Conservation (phyloP, 2,888 invertebrate genomes). For the Hoplodrina blanda region DNA sequence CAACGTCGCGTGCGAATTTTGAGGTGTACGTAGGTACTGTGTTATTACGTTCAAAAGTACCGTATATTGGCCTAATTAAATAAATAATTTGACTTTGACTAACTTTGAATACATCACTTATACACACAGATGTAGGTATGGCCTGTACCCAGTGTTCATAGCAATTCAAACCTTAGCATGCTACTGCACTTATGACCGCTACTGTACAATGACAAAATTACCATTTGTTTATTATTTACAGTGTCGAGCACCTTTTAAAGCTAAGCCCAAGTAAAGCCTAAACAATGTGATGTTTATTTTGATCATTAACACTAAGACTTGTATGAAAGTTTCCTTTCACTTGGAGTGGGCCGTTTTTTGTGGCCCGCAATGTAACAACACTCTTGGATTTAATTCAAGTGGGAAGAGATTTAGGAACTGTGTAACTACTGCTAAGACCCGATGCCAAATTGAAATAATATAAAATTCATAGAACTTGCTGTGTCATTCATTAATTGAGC, state of each 20-base stretch:
- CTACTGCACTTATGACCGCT: neutral
- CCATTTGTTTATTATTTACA: constrained; percentile 20
- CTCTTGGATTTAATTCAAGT: constrained; percentile 6
- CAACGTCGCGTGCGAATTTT: too few relatives aligned
- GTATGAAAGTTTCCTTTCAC: constrained; percentile 55
- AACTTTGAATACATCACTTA: too few relatives aligned
- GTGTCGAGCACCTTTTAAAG: constrained; percentile 16
- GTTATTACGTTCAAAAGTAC: too few relatives aligned
- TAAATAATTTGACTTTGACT: too few relatives aligned
- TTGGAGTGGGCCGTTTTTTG: constrained; percentile 36
- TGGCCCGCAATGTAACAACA: constrained; percentile 24
- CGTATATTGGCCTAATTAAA: too few relatives aligned
- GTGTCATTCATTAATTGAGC: constrained; percentile 1
- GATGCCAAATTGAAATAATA: neutral
- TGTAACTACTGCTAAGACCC: neutral
- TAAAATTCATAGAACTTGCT: neutral
- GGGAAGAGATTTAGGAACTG: neutral
- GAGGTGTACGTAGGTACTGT: too few relatives aligned
- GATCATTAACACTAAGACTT: constrained; percentile 31
- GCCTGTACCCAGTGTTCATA: too few relatives aligned
- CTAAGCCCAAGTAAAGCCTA: neutral
- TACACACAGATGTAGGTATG: too few relatives aligned
- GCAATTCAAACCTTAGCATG: too few relatives aligned
- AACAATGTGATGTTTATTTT: constrained; percentile 49
- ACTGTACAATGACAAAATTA: neutral